Evolutionary conservation across 2,888 invertebrate genomes (phyloP), one percentile per base, ranked within the genome.

Genomic region (Hydropsyche betteni): DNA sequence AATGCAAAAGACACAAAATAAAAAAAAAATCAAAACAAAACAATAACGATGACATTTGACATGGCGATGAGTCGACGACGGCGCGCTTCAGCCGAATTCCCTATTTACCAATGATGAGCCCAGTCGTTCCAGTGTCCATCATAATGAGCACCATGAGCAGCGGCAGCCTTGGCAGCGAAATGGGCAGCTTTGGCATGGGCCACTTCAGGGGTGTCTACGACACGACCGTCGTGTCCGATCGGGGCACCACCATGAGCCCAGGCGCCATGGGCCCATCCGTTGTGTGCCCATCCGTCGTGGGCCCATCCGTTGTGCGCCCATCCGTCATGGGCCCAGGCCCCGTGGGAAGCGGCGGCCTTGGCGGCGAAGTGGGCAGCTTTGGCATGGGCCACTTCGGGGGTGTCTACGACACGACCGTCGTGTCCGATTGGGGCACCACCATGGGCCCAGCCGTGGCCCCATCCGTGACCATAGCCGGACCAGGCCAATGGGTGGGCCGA

Each of bases 131-230:
- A 64, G 12, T 64, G 64, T 36, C 50, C 69, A 34, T 70, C 51
- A 70, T 70, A 34, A 53, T 73, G 69, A 50, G 69, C 75, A 52
- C 76, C 79, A 44, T 74, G 70, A 7, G 68, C 55, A 50, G 79
- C 79, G 8, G 69, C 68, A 77, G 86, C 85, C 38, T 89, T 86
- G 69, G 90, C 90, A 70, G 89, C 85, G 77, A 89, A 86, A 83
- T 90, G 90, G 70, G 88, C 87, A 76, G 89, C 88, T 80, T 88
- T 88, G 53, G 90, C 90, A 79, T 88, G 88, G 78, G 89, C 89
- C 58, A 90, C 90, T 83, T 90, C 90, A 77, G 89, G 89, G 70
- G 89, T 89, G 83, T 89, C 90, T 53, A 79, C 77, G 68, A 79
- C 79, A 58, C 77, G 79, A 34, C 79, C 79, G 52, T 79, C 79